Base-by-base conservation (phyloP, 2,888 invertebrate genomes). In the Entomobrya proxima region DNA sequence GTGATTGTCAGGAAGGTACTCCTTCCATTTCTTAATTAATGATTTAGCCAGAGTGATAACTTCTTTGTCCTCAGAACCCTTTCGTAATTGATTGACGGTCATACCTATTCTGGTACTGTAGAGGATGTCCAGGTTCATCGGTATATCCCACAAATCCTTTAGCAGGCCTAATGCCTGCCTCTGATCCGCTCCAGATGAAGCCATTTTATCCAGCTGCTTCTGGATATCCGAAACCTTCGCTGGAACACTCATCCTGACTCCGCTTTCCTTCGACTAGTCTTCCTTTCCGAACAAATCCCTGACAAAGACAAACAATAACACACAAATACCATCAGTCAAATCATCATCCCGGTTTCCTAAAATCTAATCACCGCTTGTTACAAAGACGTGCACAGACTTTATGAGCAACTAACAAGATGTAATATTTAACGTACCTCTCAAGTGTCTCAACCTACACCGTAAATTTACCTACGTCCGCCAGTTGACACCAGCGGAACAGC, bases 11-110 rank as follows among this genome's bases (percentile, higher is more conserved):
- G 90, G 90, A 55, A 98, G 93, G 90, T 98, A 96, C 91, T 98
- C 98, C 92, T 99, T 99, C 99, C 99, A 99, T 91, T 96, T 97
- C 93, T 99, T 98, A 64, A 99, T 99, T 74, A 99, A 93, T 15
- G 96, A 96, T 93, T 99, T 99, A 15, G 98, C 96, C 88, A 98
- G 93, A 76, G 96, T 94, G 90, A 98, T 97, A 4, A 99, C 97
- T 92, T 98, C 98, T 87, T 98, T 98, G 91, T 99, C 98, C 92
- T 95, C 96, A 91, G 96, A 97, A 13, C 96, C 97, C 92, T 98
- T 98, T 78, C 99, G 94, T 89, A 99, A 93, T 88, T 98, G 97
- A 93, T 99, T 99, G 0, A 99, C 98, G 21, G 98, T 98, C 97
- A 99, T 98, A 24, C 99, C 99, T 92, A 99, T 98, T 90, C 98